These are phyloP conservation scores for Polymixis lichenea DNA, from an alignment of 2,888 invertebrate species.

Conservation along the genomic window DNA sequence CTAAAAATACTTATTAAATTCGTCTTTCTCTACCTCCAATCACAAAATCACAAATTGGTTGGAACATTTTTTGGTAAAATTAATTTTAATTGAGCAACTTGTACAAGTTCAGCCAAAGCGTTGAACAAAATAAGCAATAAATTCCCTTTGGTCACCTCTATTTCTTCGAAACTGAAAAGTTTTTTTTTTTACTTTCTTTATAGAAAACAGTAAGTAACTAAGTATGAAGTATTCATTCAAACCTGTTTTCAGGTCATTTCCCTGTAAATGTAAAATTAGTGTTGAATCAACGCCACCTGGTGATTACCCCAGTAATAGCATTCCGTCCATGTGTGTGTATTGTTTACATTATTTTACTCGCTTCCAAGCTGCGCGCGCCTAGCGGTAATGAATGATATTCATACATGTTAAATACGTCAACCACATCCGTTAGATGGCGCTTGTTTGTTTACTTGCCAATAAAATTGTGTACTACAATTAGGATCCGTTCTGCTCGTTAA, in stretches of 20 bases:
- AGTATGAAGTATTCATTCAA: not conserved
- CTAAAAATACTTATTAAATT: not conserved
- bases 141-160: constrained; percentile 19
- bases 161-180: not conserved
- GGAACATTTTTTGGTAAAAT: not conserved
- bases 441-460: constrained; percentile 55
- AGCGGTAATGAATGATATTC: constrained; percentile 39
- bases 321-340: constrained; percentile 35
- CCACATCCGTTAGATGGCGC: constrained; percentile 72
- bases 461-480: constrained; percentile 2
- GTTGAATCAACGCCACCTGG: constrained; percentile 70
- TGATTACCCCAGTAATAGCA: constrained; percentile 50
- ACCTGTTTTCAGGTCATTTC: constrained; percentile 15
- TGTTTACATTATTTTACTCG: constrained; percentile 60
- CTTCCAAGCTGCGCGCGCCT: constrained; percentile 36
- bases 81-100: not conserved
- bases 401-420: constrained; percentile 50
- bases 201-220: not conserved
- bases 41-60: not conserved
- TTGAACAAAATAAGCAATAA: not conserved
- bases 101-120: not conserved
- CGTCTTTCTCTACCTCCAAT: not conserved
- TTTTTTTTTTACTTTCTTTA: not conserved
- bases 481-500: not conserved
- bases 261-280: constrained; percentile 24